Percentiles rank a stretch among this genome's conserved stretches.
Evolutionary conservation across 2,888 invertebrate genomes (phyloP).

Genomic region (Plutella xylostella): DNA sequence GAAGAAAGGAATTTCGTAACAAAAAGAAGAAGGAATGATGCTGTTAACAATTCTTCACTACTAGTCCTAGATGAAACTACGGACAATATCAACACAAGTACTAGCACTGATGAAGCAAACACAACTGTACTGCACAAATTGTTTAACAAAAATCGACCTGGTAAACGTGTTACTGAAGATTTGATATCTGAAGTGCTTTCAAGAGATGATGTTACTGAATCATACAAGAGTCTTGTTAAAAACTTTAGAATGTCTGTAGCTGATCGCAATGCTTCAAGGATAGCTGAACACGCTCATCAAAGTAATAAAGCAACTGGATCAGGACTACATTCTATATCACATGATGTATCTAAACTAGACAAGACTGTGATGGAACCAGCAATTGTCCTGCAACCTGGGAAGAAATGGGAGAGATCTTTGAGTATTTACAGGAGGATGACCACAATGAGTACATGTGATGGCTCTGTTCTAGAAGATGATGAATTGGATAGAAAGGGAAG

Average conservation of each 20-base stretch:
- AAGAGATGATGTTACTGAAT: no score
- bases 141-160: no score
- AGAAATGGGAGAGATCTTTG: conserved; percentile 76
- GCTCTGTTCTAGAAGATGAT: conserved; percentile 50
- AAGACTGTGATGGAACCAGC: conserved; percentile 27
- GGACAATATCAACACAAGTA: conserved; percentile 26
- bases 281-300: no score
- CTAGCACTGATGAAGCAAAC: conserved; percentile 27
- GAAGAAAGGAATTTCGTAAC: conserved; percentile 51
- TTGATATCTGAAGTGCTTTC: no score
- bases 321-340: no score
- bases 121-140: conserved; percentile 16
- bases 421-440: conserved; percentile 67
- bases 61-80: conserved; percentile 34
- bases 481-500: conserved; percentile 53
- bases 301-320: no score
- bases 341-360: background rate
- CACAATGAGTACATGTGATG: conserved; percentile 44
- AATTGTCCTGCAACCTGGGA: conserved; percentile 73
- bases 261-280: no score
- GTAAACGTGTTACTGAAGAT: no score
- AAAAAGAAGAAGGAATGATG: conserved; percentile 43
- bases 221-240: no score
- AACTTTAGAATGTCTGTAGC: no score
- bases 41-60: conserved; percentile 34